Base-by-base conservation (phyloP, 2,888 invertebrate genomes). In the Harpagoxenus sublaevis region DNA sequence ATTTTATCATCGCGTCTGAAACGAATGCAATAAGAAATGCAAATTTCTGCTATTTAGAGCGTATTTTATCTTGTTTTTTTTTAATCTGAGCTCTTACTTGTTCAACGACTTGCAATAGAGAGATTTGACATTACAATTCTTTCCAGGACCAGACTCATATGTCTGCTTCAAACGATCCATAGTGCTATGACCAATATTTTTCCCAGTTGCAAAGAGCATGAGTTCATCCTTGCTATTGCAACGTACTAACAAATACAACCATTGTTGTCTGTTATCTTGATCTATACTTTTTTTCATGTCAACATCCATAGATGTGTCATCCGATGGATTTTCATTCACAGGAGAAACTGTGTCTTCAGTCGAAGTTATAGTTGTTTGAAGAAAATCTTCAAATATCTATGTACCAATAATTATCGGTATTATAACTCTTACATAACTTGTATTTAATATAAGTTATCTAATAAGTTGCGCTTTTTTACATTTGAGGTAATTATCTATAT, bases 151-250 rank as follows among this genome's bases (percentile, higher is more conserved):
- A 73, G 84, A 90, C 83, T 94, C 93, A 75, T 92, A 95, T 3
- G 93, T 90, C 53, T 93, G 92, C 75, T 94, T 94, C 68, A 95
- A 91, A 78, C 90, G 92, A 71, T 94, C 93, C 94, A 95, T 94
- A 4, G 94, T 92, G 12, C 84, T 73, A 3, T 91, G 89, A 86
- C 84, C 92, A 57, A 95, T 93, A 85, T 94, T 93, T 86, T 92
- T 94, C 5, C 95, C 95, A 62, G 95, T 94, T 10, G 94, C 94
- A 75, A 95, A 94, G 10, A 95, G 89, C 95, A 95, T 94, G 8
- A 95, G 89, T 55, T 95, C 94, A 68, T 94, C 91, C 78, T 92
- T 93, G 51, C 94, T 93, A 88, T 95, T 95, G 66, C 94, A 93
- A 75, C 95, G 91, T 3, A 95, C 92, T 42, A 94, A 85, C 71